Evolutionary conservation across 2,113 vertebrate genomes (phyloP).

Genomic region (Cyprinodon tularosa): DNA sequence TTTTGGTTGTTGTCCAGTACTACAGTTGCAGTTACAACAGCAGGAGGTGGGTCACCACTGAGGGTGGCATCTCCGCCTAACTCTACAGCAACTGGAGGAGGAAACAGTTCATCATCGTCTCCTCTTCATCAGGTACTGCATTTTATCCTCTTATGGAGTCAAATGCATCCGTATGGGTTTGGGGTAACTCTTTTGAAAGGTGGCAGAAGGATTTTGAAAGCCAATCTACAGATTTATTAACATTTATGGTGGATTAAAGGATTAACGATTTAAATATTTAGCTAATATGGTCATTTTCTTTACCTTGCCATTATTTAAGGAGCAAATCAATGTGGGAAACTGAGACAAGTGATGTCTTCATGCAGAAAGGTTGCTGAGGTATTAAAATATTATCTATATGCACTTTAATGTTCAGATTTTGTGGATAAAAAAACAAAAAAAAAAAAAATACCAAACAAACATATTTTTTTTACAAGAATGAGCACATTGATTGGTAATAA

Average conservation of each 20-base stretch:
- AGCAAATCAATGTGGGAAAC: neutral
- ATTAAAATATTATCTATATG: no score
- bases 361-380: neutral
- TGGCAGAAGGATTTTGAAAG: neutral
- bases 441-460: no score
- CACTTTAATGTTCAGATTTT: no score
- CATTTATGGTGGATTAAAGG: neutral
- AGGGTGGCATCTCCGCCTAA: constrained; percentile 90
- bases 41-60: constrained; percentile 83
- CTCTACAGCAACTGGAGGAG: constrained; percentile 67
- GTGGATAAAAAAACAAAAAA: no score
- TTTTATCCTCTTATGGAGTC: neutral
- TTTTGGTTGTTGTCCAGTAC: constrained; percentile 54
- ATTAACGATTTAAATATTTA: neutral
- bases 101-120: constrained; percentile 70
- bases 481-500: no score
- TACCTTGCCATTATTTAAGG: neutral
- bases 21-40: constrained; percentile 73
- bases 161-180: neutral
- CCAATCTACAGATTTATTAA: neutral
- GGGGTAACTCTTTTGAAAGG: neutral
- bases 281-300: neutral
- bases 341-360: neutral
- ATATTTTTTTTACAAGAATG: no score
- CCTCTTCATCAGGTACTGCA: constrained; percentile 74